Evolutionary conservation across 2,888 invertebrate species (phyloP), one percentile per base, ranked within the genome.

Genomic region (Liposcelis brunnea): DNA sequence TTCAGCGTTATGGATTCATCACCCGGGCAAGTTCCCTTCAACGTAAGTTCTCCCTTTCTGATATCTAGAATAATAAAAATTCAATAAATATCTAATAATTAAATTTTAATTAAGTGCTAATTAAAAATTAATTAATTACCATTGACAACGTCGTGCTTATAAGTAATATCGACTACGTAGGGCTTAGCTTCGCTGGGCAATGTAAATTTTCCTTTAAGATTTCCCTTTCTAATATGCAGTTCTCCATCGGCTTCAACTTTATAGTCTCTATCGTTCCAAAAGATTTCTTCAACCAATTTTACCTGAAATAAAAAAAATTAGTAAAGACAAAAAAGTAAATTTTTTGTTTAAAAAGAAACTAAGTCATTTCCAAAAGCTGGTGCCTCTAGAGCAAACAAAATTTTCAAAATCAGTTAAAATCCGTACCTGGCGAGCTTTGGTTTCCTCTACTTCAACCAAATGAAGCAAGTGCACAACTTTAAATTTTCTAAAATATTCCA

Each of bases 121-220:
- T 26, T 26, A 4, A 26, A 26, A 26, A 26, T 26, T 6, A 6
- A 26, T 26, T 26, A 44, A 11, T 61, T 55, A 57, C 65, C 59
- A 31, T 61, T 58, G 0, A 8, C 40, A 19, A 61, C 52, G 12
- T 65, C 59, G 18, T 57, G 57, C 44, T 68, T 67, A 61, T 69
- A 71, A 48, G 55, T 61, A 19, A 61, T 58, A 3, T 66, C 67
- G 1, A 71, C 2, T 0, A 61, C 58, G 34, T 73, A 50, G 0
- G 71, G 68, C 26, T 26, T 26, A 31, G 71, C 67, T 1, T 63
- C 59, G 14, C 69, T 67, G 1, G 72, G 66, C 1, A 69, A 56
- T 2, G 64, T 51, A 1, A 71, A 40, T 46, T 64, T 64, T 11
- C 69, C 42, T 38, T 66, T 67, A 1, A 59, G 59, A 12, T 54